These are phyloP conservation scores for Agraylea sexmaculata DNA, from an alignment of 1,140 invertebrate genomes.

Conservation along the genomic window DNA sequence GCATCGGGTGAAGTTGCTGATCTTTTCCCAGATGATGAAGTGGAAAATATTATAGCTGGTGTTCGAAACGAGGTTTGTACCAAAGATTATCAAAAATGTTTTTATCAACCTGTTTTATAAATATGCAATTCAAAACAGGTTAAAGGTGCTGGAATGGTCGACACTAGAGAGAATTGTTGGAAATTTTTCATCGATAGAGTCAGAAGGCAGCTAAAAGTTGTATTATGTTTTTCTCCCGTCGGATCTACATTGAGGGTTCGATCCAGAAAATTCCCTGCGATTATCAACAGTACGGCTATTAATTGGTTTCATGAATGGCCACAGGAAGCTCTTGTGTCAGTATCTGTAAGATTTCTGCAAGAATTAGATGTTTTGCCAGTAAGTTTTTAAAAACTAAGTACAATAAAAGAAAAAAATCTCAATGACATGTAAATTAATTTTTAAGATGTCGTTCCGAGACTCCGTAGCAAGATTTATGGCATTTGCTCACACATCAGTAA, in stretches of 20 bases:
- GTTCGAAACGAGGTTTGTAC: conserved; percentile 83
- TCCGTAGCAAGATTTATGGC: conserved; percentile 88
- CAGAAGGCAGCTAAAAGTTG: conserved; percentile 78
- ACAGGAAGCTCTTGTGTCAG: conserved; percentile 86
- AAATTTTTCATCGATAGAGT: conserved; percentile 95
- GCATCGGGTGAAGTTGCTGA: conserved; percentile 93
- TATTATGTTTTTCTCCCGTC: conserved; percentile 90
- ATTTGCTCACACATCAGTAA: conserved; percentile 86
- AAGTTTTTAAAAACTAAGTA: conserved; percentile 26
- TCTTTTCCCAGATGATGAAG: conserved; percentile 89
- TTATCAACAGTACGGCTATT: conserved; percentile 89
- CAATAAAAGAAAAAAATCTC: conserved; percentile 20
- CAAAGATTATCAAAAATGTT: conserved; percentile 13
- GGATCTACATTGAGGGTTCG: conserved; percentile 82
- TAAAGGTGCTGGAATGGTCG: conserved; percentile 72
- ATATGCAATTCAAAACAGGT: too few species aligned
- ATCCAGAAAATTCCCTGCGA: conserved; percentile 88
- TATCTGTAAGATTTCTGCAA: conserved; percentile 77
- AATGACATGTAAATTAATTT: conserved; percentile 20
- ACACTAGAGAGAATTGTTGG: conserved; percentile 94
- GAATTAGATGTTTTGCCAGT: conserved; percentile 70
- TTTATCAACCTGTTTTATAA: background rate
- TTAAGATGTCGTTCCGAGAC: conserved; percentile 52
- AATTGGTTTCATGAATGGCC: conserved; percentile 99
- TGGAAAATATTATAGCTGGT: conserved; percentile 87